Evolutionary conservation across 2,888 invertebrate species (phyloP).

Genomic region (Mycalesis mineus): DNA sequence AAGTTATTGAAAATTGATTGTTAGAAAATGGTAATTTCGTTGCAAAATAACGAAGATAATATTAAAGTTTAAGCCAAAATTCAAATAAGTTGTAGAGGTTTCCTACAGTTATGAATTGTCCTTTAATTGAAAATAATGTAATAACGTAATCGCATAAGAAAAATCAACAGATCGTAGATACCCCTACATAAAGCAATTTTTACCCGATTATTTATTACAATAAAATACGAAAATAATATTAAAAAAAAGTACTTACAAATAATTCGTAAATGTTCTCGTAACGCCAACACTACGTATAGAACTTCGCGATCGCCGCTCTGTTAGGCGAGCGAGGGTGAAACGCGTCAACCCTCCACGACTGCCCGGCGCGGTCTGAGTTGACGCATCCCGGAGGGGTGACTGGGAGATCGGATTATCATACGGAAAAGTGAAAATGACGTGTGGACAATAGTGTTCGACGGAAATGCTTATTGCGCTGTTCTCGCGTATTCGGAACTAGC

Average conservation of each 20-base stretch:
- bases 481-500: neutral
- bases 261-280: slow-evolving; percentile 12
- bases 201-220: no score
- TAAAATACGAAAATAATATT: neutral
- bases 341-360: slow-evolving; percentile 40
- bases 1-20: no score
- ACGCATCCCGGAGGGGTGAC: slow-evolving; percentile 41
- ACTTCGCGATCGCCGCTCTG: slow-evolving; percentile 46
- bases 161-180: no score
- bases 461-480: neutral
- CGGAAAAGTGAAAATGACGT: slow-evolving; percentile 21
- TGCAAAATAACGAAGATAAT: no score
- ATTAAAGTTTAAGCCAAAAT: no score
- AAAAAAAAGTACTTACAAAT: slow-evolving; percentile 18
- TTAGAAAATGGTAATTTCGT: no score
- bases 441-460: slow-evolving; percentile 4
- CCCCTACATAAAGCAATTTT: neutral
- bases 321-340: slow-evolving; percentile 24
- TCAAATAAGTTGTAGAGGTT: no score
- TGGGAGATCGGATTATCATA: slow-evolving; percentile 20
- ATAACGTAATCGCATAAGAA: neutral
- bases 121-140: neutral
- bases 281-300: slow-evolving; percentile 28
- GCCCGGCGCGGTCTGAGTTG: slow-evolving; percentile 43
- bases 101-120: no score